These are phyloP conservation scores for Myathropa florea DNA, from an alignment of 2,888 invertebrate genomes.

Conservation along the genomic window DNA sequence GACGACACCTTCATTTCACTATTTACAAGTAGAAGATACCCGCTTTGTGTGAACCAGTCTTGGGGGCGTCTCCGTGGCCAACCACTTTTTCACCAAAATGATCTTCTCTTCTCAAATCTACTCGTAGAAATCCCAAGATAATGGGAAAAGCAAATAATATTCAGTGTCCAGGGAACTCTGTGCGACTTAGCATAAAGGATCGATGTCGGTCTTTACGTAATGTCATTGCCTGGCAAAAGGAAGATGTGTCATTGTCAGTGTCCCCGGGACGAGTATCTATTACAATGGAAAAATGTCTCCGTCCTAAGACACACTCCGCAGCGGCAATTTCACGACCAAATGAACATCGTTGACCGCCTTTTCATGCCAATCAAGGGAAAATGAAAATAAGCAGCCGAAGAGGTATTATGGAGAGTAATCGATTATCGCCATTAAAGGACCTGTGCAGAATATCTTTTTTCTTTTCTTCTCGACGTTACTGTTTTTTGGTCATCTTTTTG, in stretches of 20 bases:
- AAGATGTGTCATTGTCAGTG: constrained; percentile 45
- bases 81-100: constrained; percentile 66
- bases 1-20: constrained; percentile 46
- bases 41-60: constrained; percentile 28
- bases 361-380: constrained; percentile 69
- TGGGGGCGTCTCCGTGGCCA: constrained; percentile 65
- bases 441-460: constrained; percentile 59
- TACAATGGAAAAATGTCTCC: constrained; percentile 31
- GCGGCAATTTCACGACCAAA: constrained; percentile 72
- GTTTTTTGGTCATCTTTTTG: constrained; percentile 21
- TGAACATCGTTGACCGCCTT: constrained; percentile 72
- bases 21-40: constrained; percentile 34
- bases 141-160: constrained; percentile 59
- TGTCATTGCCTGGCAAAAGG: constrained; percentile 40
- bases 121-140: constrained; percentile 15
- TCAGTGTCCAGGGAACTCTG: constrained; percentile 3
- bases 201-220: constrained; percentile 62
- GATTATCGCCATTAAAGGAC: constrained; percentile 70
- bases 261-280: constrained; percentile 40
- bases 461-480: background rate
- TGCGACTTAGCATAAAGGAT: constrained; percentile 55
- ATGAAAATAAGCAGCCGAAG: constrained; percentile 42
- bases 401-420: constrained; percentile 54
- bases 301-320: constrained; percentile 25
- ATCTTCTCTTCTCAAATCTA: constrained; percentile 5